Percentiles rank a stretch among this genome's conserved stretches.
These are phyloP conservation scores for Lucilia cuprina DNA, from an alignment of 1,140 invertebrate species.

Conservation along the genomic window DNA sequence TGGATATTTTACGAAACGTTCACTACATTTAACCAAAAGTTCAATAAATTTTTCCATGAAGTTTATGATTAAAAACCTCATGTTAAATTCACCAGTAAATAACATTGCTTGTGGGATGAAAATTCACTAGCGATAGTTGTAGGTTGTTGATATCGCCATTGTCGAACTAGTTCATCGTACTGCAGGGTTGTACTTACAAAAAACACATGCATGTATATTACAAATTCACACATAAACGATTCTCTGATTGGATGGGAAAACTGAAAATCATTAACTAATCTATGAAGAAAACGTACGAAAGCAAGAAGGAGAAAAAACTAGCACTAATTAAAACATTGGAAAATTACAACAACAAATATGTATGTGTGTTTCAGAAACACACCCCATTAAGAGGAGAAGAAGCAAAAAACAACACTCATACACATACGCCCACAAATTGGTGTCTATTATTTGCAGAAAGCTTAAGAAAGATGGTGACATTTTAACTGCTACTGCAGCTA, in stretches of 20 bases:
- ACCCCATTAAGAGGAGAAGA: not conserved
- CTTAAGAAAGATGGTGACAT: not conserved
- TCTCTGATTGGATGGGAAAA: not conserved
- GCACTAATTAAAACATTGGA: not conserved
- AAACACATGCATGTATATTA: not conserved
- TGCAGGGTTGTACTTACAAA: not conserved
- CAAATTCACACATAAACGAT: not conserved
- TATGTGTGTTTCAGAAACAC: not conserved
- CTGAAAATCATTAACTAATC: not conserved
- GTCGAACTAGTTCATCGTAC: too few relatives aligned
- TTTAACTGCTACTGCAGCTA: conserved; percentile 1
- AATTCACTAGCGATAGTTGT: too few relatives aligned
- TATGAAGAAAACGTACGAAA: not conserved
- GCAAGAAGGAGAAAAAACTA: not conserved
- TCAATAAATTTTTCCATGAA: too few relatives aligned
- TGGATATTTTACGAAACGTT: too few relatives aligned
- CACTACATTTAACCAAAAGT: too few relatives aligned
- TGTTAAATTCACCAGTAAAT: too few relatives aligned
- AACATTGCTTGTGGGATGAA: too few relatives aligned
- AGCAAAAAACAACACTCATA: not conserved
- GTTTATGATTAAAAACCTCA: too few relatives aligned
- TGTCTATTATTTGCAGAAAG: too few relatives aligned
- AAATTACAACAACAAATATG: not conserved
- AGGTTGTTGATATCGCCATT: too few relatives aligned
- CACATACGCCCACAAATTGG: not conserved